Conservation (phyloP, 1,140 invertebrate species). For the Brachionus plicatilis region DNA sequence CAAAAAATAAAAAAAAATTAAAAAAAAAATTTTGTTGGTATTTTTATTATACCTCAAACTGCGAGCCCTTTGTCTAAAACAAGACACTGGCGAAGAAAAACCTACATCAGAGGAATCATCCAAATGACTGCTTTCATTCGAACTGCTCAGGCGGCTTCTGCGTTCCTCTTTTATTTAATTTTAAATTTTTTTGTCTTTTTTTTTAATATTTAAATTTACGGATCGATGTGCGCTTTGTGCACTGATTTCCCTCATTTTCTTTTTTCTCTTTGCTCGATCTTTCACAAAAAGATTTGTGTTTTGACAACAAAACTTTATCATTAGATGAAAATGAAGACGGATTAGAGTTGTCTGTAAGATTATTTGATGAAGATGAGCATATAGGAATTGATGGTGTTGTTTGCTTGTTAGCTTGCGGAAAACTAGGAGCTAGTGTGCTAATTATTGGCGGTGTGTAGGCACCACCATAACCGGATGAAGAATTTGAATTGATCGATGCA, state of each 20-base stretch:
- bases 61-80: neutral
- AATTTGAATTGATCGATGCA: conserved; percentile 30
- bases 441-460: conserved; percentile 23
- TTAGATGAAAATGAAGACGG: conserved; percentile 1
- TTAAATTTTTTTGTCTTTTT: neutral
- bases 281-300: neutral
- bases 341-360: conserved; percentile 5
- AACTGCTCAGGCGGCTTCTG: conserved; percentile 21
- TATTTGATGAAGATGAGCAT: conserved; percentile 8
- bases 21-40: neutral
- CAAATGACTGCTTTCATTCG: conserved; percentile 36
- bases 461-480: conserved; percentile 30
- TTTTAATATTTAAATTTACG: neutral
- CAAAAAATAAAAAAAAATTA: neutral
- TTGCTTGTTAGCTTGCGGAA: neutral
- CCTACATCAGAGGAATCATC: conserved; percentile 36
- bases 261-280: neutral
- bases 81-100: conserved; percentile 27
- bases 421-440: neutral
- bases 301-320: neutral
- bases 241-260: neutral
- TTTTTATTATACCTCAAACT: conserved; percentile 1
- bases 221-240: neutral
- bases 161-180: neutral
- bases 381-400: neutral